Base-by-base conservation (phyloP, 2,888 invertebrate species). In the Dorcus parallelipipedus region DNA sequence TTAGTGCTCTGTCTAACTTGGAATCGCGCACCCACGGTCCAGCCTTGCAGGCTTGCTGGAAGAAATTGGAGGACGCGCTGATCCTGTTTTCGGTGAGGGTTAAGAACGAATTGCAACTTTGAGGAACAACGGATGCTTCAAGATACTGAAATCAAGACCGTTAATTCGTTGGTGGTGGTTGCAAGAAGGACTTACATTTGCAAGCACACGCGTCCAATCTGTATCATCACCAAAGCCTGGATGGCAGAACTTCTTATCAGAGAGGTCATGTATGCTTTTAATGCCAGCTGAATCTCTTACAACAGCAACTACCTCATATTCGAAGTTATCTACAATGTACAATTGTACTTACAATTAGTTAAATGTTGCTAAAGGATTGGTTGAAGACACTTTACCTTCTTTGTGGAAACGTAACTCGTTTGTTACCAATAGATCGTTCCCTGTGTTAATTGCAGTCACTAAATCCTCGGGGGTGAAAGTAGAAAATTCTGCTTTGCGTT, bases 391-490 rank as follows among this genome's bases (percentile, higher is more conserved):
- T 4, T 45, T 20, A 45, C 45, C 45, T 9, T 9, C 23, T 20
- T 17, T 9, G 45, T n/a, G 20, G 45, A 20, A 45, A 20, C 45
- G 45, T 8, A 60, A 71, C 71, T 91, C 89, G 65, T 87, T 87
- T 3, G 89, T 88, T 58, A 91, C 84, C 51, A 90, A 77, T 40
- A 91, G 82, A 60, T 88, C 86, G 0, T 86, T 80, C 56, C 83
- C 79, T 0, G 86, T 84, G 83, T 88, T 89, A 54, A 84, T 82
- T 0, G 88, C 86, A 0, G 89, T 86, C 4, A 94, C 83, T 67
- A 95, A 83, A 76, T 95, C 94, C 72, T 95, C 94, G 0, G 95
- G 88, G 53, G 89, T 88, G 69, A 93, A 85, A 9, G 91, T 87
- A 0, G 92, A 88, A 70, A 95, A 89, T 76, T 96, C 95, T 0